Evolutionary conservation across 2,797 vertebrate species (phyloP), one percentile per base, ranked within the genome.

Genomic region (Cynodonichthys magdalenae): DNA sequence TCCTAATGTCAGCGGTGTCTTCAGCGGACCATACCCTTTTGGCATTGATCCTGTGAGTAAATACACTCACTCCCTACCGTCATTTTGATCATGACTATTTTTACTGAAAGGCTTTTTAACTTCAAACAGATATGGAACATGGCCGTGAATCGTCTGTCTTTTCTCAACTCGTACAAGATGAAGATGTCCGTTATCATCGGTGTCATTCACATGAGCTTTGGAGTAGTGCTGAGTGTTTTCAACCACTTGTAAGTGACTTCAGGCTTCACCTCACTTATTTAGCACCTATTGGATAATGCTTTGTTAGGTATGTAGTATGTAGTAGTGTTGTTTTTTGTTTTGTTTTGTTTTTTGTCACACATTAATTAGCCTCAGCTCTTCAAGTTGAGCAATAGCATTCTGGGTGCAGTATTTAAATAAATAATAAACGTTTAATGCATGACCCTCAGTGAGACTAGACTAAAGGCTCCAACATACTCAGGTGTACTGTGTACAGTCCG

Each of bases 111-210:
- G 52, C 20, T 76, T 75, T 68, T 48, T 49, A 46, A 60, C 2
- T 34, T 17, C 11, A 29, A 27, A 58, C 78, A 99, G 97, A 97
- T 99, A n/a, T 99, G 97, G 97, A 98, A 96, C 90, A 88, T 99
- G 90, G 96, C 97, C 3, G 94, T 91, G 71, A 99, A 99, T 73
- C 96, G 96, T 1, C 95, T 99, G 72, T 94, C 93, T 61, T 99
- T 99, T 82, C 92, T 99, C 57, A 99, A 99, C 89, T 99, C 97
- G 12, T 99, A 97, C 89, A 99, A 99, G 87, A 99, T 99, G 97
- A 99, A 99, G 91, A 98, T 99, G 97, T 99, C 97, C 1, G 93
- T 99, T 66, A 93, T 98, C 71, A 89, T 99, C 11, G 97, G 97
- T 14, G 93, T 99, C 52, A 70, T 93, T 65, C 97, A 99, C 87